Evolutionary conservation across 2,113 vertebrate species (phyloP).

Genomic region (Myrmophylax atrothorax): DNA sequence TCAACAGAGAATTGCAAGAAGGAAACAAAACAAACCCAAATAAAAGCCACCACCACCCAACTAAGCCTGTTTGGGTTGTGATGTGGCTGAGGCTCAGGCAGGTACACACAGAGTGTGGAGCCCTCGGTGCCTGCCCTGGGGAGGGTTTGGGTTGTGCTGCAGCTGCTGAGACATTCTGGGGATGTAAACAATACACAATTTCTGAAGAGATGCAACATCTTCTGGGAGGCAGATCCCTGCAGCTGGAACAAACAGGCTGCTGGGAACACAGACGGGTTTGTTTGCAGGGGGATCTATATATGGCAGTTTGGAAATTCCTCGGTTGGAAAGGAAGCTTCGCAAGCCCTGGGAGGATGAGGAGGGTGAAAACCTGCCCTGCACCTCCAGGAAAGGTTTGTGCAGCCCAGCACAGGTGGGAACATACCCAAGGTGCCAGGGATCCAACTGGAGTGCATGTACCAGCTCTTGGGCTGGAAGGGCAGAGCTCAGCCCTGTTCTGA

Average conservation of each 20-base stretch:
- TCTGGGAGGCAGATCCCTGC: not conserved
- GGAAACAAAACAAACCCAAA: not conserved
- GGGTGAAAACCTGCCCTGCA: not conserved
- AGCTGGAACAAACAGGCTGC: constrained; percentile 31
- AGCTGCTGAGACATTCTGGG: not conserved
- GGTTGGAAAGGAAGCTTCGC: not conserved
- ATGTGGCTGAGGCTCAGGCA: rapidly evolving
- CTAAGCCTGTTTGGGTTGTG: rapidly evolving
- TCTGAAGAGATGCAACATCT: constrained; percentile 26
- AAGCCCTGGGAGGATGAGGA: rapidly evolving
- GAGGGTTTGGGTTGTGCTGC: not conserved
- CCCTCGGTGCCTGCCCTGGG: not conserved
- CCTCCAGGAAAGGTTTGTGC: rapidly evolving
- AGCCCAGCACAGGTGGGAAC: not conserved
- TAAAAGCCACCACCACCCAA: rapidly evolving
- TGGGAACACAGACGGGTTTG: not conserved
- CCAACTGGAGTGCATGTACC: rapidly evolving
- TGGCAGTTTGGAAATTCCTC: constrained; percentile 34
- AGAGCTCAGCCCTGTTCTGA: not conserved
- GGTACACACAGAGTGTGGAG: rapidly evolving
- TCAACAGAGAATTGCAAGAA: rapidly evolving
- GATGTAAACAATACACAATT: not conserved
- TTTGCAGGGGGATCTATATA: not conserved
- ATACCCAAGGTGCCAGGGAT: not conserved
- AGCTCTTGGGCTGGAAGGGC: not conserved